Conservation (phyloP, 2,113 vertebrate genomes). For the Podocnemis expansa region DNA sequence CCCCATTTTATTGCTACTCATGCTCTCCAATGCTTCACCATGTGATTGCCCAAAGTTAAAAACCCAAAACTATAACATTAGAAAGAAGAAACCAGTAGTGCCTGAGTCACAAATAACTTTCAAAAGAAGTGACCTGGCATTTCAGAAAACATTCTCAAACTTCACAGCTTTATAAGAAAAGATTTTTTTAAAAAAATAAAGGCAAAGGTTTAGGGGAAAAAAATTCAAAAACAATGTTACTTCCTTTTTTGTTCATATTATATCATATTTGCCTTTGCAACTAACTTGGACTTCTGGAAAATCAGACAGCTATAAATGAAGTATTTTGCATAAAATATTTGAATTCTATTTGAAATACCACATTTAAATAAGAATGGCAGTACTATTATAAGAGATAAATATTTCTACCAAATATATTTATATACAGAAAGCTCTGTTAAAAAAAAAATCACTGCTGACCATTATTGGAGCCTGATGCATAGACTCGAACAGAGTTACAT, state of each 20-base stretch:
- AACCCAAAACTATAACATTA: background rate
- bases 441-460: background rate
- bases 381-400: background rate
- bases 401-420: accelerated
- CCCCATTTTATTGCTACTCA: background rate
- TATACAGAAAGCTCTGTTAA: background rate
- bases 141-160: background rate
- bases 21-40: background rate
- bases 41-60: background rate
- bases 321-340: background rate
- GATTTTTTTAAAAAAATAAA: background rate
- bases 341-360: background rate
- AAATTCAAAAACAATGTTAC: background rate
- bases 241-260: background rate
- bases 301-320: background rate
- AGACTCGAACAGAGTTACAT: background rate
- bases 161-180: background rate
- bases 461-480: background rate
- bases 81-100: background rate
- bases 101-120: background rate
- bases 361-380: background rate
- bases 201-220: background rate
- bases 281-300: background rate
- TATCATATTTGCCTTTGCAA: background rate
- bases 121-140: background rate